Percentiles rank a stretch among this genome's conserved stretches.
Conservation (phyloP, 2,888 invertebrate species). For the Polia nebulosa region DNA sequence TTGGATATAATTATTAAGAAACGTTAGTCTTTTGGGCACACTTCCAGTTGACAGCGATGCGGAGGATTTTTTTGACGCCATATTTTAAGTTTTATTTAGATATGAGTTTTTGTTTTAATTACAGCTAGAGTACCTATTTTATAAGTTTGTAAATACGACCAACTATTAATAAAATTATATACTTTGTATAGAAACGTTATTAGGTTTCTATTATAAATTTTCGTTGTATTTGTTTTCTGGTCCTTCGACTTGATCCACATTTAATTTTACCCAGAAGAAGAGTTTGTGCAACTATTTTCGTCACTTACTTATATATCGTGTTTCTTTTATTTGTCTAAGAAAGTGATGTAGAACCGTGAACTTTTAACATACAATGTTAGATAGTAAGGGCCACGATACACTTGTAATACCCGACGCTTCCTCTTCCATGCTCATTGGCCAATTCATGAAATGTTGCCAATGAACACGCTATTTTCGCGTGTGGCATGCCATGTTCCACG, state of each 20-base stretch:
- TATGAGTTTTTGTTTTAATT: too few relatives aligned
- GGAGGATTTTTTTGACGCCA: too few relatives aligned
- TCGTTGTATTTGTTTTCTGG: not conserved
- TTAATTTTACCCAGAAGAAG: not conserved
- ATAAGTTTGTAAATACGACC: too few relatives aligned
- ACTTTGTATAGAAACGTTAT: too few relatives aligned
- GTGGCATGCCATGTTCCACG: not conserved
- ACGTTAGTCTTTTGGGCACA: not conserved
- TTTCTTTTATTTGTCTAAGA: conserved; percentile 13
- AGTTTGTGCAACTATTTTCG: not conserved
- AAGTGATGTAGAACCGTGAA: conserved; percentile 41
- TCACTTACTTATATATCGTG: not conserved
- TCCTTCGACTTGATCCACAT: too few relatives aligned
- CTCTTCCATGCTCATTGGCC: conserved; percentile 22
- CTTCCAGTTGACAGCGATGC: too few relatives aligned
- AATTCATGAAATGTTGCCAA: conserved; percentile 27
- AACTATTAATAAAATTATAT: too few relatives aligned
- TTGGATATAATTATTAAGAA: not conserved
- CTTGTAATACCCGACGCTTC: conserved; percentile 17
- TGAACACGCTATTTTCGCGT: conserved; percentile 12
- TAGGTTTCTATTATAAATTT: not conserved
- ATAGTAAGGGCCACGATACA: conserved; percentile 22
- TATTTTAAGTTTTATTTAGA: too few relatives aligned
- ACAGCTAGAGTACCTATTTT: too few relatives aligned
- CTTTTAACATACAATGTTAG: conserved; percentile 21